Conservation (phyloP, 2,797 vertebrate species). For the Chaetodon trifasciatus region DNA sequence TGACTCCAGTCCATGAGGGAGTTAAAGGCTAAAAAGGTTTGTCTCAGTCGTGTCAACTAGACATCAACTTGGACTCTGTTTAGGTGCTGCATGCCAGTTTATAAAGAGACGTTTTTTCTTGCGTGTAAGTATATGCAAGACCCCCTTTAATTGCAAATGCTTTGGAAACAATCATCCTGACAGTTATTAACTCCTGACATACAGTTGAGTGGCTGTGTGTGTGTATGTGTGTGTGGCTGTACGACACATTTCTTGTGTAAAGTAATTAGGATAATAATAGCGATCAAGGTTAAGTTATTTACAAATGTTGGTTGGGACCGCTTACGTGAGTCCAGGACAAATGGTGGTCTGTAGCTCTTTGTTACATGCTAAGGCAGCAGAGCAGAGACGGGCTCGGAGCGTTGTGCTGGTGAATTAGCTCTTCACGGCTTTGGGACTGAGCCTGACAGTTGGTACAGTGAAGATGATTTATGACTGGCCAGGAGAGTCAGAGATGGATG, state of each 20-base stretch:
- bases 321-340: constrained; percentile 15
- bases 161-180: constrained; percentile 27
- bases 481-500: constrained; percentile 86
- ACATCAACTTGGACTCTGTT: constrained; percentile 45
- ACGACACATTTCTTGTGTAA: constrained; percentile 4
- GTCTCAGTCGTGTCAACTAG: constrained; percentile 75
- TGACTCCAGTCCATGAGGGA: constrained; percentile 73
- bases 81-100: constrained; percentile 35
- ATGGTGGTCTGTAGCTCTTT: constrained; percentile 26
- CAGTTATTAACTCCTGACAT: constrained; percentile 1
- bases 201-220: background rate
- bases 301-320: constrained; percentile 23
- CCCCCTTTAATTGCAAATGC: constrained; percentile 25
- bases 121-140: constrained; percentile 24
- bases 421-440: constrained; percentile 78
- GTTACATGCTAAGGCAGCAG: constrained; percentile 59
- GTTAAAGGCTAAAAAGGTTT: constrained; percentile 78
- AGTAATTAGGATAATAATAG: constrained; percentile 33
- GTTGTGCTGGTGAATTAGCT: constrained; percentile 76
- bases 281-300: constrained; percentile 38
- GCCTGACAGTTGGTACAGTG: constrained; percentile 82
- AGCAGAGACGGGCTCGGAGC: constrained; percentile 61
- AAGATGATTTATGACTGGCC: constrained; percentile 85
- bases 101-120: constrained; percentile 26
- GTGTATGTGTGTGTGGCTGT: background rate